A percentile compares a stretch with the other conserved stretches of the same genome.
Conservation (phyloP, 2,797 vertebrate genomes). For the Pangasius sanitwongsei region DNA sequence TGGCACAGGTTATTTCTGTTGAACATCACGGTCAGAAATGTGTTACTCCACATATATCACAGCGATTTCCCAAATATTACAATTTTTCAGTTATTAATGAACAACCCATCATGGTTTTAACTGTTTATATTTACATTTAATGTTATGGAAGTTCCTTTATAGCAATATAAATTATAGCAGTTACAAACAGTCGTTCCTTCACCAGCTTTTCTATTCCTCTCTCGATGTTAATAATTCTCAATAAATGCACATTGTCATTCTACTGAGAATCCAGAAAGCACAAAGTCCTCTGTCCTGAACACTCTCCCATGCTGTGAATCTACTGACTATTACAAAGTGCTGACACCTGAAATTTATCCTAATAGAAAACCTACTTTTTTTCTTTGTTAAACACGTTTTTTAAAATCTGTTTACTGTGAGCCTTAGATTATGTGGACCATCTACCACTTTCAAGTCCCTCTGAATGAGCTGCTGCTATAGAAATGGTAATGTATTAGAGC, state of each 20-base stretch:
- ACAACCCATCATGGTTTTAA: no score
- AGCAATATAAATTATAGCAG: neutral
- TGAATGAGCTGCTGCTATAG: neutral
- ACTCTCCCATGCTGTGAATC: neutral
- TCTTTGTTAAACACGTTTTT: neutral
- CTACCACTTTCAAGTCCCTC: neutral
- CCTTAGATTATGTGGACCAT: neutral
- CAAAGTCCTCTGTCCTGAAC: neutral
- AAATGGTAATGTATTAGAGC: neutral
- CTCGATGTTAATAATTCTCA: no score
- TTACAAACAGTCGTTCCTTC: neutral
- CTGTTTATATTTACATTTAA: neutral
- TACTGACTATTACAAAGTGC: neutral
- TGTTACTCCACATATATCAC: neutral
- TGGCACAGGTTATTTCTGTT: neutral
- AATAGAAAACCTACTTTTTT: neutral
- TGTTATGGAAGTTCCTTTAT: neutral
- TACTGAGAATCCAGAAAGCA: neutral
- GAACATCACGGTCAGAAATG: neutral
- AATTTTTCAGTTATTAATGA: neutral
- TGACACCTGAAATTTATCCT: neutral
- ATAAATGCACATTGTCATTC: neutral
- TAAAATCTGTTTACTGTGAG: neutral
- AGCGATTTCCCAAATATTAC: neutral
- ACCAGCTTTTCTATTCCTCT: neutral